These are phyloP conservation scores for Lepidurus packardi DNA, from an alignment of 1,140 invertebrate genomes.

Conservation along the genomic window DNA sequence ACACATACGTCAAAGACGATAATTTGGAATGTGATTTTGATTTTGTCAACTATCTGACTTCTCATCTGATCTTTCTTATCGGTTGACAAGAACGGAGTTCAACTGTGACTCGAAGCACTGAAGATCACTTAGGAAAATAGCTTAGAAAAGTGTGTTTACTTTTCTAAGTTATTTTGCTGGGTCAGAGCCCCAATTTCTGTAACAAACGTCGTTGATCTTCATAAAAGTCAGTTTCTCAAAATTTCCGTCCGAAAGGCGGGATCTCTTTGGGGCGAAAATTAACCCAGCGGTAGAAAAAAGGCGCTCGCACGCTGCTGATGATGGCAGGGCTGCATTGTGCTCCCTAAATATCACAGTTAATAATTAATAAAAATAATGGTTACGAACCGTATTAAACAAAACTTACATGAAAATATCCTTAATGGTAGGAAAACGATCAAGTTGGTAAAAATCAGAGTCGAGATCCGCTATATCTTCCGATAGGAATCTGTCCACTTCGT, in stretches of 20 bases:
- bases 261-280: constrained; percentile 13
- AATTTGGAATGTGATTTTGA: no score
- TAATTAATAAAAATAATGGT: neutral
- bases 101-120: no score
- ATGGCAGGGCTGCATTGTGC: constrained; percentile 14
- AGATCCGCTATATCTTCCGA: constrained; percentile 12
- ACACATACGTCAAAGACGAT: no score
- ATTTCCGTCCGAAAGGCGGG: neutral
- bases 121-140: neutral
- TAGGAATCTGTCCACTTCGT: neutral
- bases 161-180: constrained; percentile 23
- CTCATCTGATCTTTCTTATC: no score
- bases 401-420: constrained; percentile 25
- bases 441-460: neutral
- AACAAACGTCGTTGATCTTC: constrained; percentile 13
- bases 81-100: no score
- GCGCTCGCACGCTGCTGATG: constrained; percentile 11
- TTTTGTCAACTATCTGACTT: no score
- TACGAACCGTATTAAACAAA: neutral
- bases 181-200: constrained; percentile 33
- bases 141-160: neutral
- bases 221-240: constrained; percentile 15
- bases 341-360: constrained; percentile 16
- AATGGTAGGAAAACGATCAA: constrained; percentile 23
- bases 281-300: constrained; percentile 23